Conservation (phyloP, 2,888 invertebrate genomes). For the Synergus gifuensis region DNA sequence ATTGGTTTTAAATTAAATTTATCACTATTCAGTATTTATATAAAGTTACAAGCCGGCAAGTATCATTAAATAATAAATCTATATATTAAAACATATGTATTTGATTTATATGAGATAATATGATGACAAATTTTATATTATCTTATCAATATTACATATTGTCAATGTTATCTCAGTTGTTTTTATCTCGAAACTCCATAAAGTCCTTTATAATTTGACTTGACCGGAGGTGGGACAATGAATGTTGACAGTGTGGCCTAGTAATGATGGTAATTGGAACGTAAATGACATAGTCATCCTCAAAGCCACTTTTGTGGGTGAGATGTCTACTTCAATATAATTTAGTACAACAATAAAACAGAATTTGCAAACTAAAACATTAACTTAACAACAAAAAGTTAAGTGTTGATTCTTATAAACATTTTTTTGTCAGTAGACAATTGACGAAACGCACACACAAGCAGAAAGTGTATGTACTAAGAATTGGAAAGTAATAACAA, state of each 20-base stretch:
- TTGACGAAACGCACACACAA: not conserved
- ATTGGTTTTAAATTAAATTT: not conserved
- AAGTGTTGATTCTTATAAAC: not conserved
- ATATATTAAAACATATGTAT: not conserved
- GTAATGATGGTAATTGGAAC: conserved; percentile 51
- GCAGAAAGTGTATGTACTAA: not conserved
- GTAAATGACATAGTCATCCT: conserved; percentile 7
- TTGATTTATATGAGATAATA: not conserved
- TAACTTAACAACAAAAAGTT: not conserved
- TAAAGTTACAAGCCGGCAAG: not conserved
- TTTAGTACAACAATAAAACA: not conserved
- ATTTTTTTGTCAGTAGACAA: not conserved
- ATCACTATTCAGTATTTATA: not conserved
- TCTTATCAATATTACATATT: too few relatives aligned
- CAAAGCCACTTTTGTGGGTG: not conserved
- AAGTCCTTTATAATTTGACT: not conserved
- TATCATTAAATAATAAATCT: too few relatives aligned
- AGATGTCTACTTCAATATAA: not conserved
- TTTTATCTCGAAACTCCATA: not conserved
- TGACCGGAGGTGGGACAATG: not conserved
- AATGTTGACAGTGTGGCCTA: conserved; percentile 11
- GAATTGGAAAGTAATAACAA: not conserved
- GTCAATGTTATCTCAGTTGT: not conserved
- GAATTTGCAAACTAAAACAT: not conserved
- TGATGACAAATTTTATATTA: not conserved